Conservation (phyloP, 2,888 invertebrate species). For the Epiblema foenella region DNA sequence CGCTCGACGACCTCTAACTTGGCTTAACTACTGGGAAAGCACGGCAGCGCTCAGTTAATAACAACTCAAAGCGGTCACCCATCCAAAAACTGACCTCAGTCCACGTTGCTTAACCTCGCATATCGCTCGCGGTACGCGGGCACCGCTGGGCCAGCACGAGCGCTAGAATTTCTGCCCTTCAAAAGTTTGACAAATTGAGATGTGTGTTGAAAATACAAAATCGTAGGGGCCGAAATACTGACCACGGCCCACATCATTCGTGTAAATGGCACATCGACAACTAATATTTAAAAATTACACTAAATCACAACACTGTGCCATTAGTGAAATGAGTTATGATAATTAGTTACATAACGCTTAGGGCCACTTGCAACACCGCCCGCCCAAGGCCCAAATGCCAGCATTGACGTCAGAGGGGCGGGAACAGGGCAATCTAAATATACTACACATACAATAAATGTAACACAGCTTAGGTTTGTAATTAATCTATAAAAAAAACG, state of each 20-base stretch:
- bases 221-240: conserved; percentile 5
- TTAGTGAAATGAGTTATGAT: conserved; percentile 35
- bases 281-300: conserved; percentile 21
- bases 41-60: too few species aligned
- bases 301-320: conserved; percentile 19
- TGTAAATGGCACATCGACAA: background rate
- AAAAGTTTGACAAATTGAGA: too few species aligned
- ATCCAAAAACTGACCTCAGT: too few species aligned
- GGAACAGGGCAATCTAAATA: conserved; percentile 66
- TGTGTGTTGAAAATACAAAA: background rate
- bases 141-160: too few species aligned
- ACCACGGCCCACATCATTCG: background rate
- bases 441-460: conserved; percentile 50
- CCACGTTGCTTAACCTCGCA: too few species aligned
- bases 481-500: conserved; percentile 10
- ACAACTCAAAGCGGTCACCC: too few species aligned
- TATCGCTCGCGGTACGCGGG: too few species aligned
- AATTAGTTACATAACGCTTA: conserved; percentile 21
- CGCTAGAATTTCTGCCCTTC: too few species aligned
- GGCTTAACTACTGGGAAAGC: too few species aligned
- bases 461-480: conserved; percentile 18
- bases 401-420: conserved; percentile 78
- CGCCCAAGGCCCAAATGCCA: conserved; percentile 74
- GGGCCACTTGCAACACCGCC: conserved; percentile 40
- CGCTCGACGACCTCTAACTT: too few species aligned